Base-by-base conservation (phyloP, 2,888 invertebrate species). In the Acanthosepion pharaonis region DNA sequence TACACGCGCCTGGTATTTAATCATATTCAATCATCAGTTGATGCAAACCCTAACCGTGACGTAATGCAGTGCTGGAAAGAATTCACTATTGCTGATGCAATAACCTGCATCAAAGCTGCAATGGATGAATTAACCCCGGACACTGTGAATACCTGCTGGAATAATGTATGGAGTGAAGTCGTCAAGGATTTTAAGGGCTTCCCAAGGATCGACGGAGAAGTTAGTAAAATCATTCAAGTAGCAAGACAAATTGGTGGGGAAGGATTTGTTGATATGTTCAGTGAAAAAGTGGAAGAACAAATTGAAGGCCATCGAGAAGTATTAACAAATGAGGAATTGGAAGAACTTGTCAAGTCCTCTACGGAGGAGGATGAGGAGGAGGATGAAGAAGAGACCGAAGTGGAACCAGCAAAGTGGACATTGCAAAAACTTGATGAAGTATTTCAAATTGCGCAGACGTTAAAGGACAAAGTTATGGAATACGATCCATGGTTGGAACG, bases 391-490 rank as follows among this genome's bases (percentile, higher is more conserved):
- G 91, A 33, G 25, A 91, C 91, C 18, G 91, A 91, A 33, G 23
- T 15, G 23, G 91, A 91, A n/a, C 91, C 42, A 91, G 91, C 91
- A 20, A 25, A 20, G 42, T 42, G 55, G 59, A 59, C 59, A 23
- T 59, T 59, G 5, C 59, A 59, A 23, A 91, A 91, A 91, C 91
- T 42, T n/a, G 18, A 18, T 33, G 42, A 33, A n/a, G 48, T 33
- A 23, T 91, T 48, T 91, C 48, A 23, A 91, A 48, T 42, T 48
- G 48, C 42, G 11, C 33, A 91, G 91, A 33, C 42, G 33, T 48
- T 91, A 48, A 91, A 33, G 23, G 91, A 91, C 28, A 91, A 91
- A 91, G 48, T 91, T 33, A 42, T 91, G 91, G 91, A 91, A 91
- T 91, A 91, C 5, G 91, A 91, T 91, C 91, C 91, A n/a, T 91